Conservation (phyloP, 2,113 vertebrate genomes). For the Leptobrachium leishanense region DNA sequence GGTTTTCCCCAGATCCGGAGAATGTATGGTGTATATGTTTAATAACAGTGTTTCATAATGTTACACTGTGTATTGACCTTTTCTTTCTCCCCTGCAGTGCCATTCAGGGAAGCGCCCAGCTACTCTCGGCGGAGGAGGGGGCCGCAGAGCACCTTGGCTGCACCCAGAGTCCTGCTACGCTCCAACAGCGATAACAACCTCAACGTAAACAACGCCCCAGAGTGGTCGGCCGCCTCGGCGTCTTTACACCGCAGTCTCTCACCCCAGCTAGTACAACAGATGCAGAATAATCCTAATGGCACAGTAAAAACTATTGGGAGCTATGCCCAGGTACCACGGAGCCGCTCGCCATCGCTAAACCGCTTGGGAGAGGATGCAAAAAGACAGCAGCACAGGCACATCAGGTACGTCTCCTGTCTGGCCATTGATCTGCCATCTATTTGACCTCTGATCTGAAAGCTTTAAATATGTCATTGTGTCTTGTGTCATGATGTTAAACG, state of each 20-base stretch:
- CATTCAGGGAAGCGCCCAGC: slow-evolving; percentile 91
- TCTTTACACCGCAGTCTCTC: slow-evolving; percentile 90
- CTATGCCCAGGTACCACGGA: slow-evolving; percentile 73
- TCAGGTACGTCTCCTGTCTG: slow-evolving; percentile 62
- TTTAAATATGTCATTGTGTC: no score
- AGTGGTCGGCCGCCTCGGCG: slow-evolving; percentile 72
- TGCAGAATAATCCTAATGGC: slow-evolving; percentile 85
- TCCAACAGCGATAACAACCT: slow-evolving; percentile 97
- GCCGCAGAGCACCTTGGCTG: slow-evolving; percentile 77
- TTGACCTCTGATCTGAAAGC: no score
- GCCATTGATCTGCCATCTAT: no score
- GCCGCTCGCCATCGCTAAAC: slow-evolving; percentile 89
- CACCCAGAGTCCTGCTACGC: slow-evolving; percentile 86
- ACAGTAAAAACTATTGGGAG: slow-evolving; percentile 80
- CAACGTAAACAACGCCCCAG: slow-evolving; percentile 68
- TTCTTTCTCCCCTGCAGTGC: slow-evolving; percentile 69
- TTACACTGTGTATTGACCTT: background rate
- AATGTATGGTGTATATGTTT: no score
- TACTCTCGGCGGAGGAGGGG: slow-evolving; percentile 86
- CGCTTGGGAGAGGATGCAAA: slow-evolving; percentile 84
- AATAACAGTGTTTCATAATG: no score
- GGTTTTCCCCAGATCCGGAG: no score
- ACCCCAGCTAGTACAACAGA: slow-evolving; percentile 87
- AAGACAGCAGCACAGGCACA: slow-evolving; percentile 73
- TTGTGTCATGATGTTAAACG: no score